A percentile compares a stretch with the other conserved stretches of the same genome.
Evolutionary conservation across 2,113 vertebrate genomes (phyloP).

Genomic region (Gymnocephalus cernua): DNA sequence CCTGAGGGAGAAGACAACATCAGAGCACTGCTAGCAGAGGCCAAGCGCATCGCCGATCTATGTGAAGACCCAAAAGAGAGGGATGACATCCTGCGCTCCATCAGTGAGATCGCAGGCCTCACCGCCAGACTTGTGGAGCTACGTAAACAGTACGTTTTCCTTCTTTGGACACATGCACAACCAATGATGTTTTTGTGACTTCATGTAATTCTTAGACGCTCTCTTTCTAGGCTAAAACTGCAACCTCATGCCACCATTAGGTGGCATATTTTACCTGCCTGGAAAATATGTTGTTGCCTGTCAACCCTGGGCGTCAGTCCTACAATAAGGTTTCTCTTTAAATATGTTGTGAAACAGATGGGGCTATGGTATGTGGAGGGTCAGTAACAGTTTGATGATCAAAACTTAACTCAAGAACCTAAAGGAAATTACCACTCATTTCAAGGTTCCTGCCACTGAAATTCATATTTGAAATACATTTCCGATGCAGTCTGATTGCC

Average conservation of each 20-base stretch:
- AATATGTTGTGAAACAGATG: conserved; percentile 6
- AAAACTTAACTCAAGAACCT: not conserved
- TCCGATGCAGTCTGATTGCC: not conserved
- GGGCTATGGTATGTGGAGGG: conserved; percentile 13
- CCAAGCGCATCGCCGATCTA: conserved; percentile 93
- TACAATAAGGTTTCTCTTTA: conserved; percentile 68
- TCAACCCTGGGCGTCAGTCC: conserved; percentile 59
- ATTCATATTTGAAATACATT: not conserved
- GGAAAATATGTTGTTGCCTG: conserved; percentile 74
- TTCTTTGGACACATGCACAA: conserved; percentile 3
- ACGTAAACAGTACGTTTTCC: conserved; percentile 88
- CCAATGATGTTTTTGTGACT: not conserved
- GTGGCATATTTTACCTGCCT: conserved; percentile 65
- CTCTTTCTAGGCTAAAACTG: conserved; percentile 66
- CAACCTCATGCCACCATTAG: conserved; percentile 52
- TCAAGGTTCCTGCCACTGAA: conserved; percentile 9
- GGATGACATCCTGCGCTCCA: conserved; percentile 95
- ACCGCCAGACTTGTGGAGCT: conserved; percentile 93
- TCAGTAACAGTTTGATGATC: conserved; percentile 1
- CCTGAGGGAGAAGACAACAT: conserved; percentile 97
- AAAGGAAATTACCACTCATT: conserved; percentile 54
- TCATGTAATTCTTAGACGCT: conserved; percentile 61
- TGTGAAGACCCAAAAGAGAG: conserved; percentile 97
- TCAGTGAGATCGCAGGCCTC: conserved; percentile 93
- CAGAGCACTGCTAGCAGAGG: conserved; percentile 91